phyloP scores from a whole-genome alignment of 2,797 vertebrate species.

The Anguilla anguilla region DNA sequence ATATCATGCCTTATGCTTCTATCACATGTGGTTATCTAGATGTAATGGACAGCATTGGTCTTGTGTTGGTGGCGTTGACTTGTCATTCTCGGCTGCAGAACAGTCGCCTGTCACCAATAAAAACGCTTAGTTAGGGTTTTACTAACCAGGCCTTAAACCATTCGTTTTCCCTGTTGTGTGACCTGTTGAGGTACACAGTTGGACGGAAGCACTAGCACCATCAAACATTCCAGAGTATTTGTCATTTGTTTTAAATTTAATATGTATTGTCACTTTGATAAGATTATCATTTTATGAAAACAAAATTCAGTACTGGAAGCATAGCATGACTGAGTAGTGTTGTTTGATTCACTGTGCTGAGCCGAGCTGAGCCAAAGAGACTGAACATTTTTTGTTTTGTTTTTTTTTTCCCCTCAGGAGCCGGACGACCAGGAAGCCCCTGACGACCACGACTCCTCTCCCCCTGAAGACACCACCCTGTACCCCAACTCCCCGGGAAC shows the following conservation, averaged over 20 bases:
- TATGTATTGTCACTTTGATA: not conserved
- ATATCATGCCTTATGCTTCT: not conserved
- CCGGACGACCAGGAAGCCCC: conserved; percentile 97
- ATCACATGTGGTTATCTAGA: not conserved
- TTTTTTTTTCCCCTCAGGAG: conserved; percentile 76
- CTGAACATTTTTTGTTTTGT: not conserved
- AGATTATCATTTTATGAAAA: not conserved
- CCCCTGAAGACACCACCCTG: conserved; percentile 94
- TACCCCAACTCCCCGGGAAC: conserved; percentile 97
- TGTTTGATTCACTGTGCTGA: not conserved
- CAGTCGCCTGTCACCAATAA: not conserved
- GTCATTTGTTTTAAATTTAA: not conserved
- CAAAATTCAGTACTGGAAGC: not conserved
- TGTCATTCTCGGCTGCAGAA: not conserved
- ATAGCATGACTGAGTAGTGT: not conserved
- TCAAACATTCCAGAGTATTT: not conserved
- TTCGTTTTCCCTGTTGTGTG: not conserved
- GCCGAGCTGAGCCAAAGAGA: conserved; percentile 11
- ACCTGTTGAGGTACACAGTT: not conserved
- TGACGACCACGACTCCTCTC: conserved; percentile 97
- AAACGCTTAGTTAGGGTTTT: not conserved
- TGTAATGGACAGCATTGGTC: not conserved
- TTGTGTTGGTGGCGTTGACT: not conserved
- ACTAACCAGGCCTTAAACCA: not conserved
- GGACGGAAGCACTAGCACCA: not conserved